Conservation (phyloP, 2,888 invertebrate species). For the Nomada ferruginata region DNA sequence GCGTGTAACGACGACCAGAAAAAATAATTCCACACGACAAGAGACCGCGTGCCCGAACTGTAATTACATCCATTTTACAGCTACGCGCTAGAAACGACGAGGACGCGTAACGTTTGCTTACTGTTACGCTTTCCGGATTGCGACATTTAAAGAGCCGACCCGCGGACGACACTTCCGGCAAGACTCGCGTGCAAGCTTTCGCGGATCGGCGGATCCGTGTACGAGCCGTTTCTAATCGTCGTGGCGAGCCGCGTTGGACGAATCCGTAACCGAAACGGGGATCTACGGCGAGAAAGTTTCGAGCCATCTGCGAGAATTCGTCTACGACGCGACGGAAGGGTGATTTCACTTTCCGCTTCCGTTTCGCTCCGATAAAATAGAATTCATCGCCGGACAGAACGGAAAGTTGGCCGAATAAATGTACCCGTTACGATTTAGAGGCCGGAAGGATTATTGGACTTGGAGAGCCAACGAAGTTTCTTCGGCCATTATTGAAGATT, state of each 20-base stretch:
- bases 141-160: constrained; percentile 46
- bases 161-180: constrained; percentile 44
- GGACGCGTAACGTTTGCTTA: constrained; percentile 39
- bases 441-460: background rate
- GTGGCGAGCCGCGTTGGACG: constrained; percentile 17
- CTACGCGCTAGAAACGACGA: constrained; percentile 38
- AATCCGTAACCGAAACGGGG: constrained; percentile 27
- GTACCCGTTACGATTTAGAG: background rate
- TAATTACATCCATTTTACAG: constrained; percentile 59
- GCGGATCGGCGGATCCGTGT: background rate
- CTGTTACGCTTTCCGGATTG: constrained; percentile 53
- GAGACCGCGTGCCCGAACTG: constrained; percentile 34
- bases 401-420: background rate
- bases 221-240: background rate
- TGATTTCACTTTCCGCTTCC: constrained; percentile 35
- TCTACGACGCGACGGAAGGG: background rate
- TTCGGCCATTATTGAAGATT: background rate
- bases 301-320: background rate
- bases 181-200: constrained; percentile 34
- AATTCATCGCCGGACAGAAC: background rate
- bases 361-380: background rate
- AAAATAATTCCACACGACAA: background rate
- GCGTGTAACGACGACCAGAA: background rate
- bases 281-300: constrained; percentile 37
- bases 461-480: background rate